phyloP scores from a whole-genome alignment of 2,888 invertebrate genomes.

The Cryptus viduatorius region DNA sequence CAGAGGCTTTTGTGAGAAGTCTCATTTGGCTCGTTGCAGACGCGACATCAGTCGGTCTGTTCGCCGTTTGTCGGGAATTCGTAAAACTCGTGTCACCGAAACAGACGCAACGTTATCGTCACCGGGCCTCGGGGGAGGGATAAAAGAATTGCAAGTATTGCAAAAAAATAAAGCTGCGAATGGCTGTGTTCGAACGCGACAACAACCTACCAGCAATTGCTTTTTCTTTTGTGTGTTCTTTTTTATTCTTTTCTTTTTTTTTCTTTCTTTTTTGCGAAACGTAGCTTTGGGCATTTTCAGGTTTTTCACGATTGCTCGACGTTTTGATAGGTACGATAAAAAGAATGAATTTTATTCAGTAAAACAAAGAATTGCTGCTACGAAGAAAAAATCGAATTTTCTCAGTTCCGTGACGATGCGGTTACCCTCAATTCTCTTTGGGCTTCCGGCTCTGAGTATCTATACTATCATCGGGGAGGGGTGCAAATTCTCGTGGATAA shows the following conservation, averaged over 20 bases:
- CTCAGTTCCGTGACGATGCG: not conserved
- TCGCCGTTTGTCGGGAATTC: constrained; percentile 19
- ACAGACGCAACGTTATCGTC: not conserved
- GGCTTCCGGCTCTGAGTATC: not conserved
- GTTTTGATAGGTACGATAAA: not conserved
- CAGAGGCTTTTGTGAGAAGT: not conserved
- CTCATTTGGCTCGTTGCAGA: constrained; percentile 8
- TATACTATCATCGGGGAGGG: not conserved
- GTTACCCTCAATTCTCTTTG: not conserved
- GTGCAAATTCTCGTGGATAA: constrained; percentile 32
- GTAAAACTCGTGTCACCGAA: constrained; percentile 22
- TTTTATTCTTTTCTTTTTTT: not conserved
- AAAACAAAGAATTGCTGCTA: constrained; percentile 8
- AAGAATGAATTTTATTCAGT: not conserved
- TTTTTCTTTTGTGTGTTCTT: not conserved
- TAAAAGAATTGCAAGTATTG: constrained; percentile 54
- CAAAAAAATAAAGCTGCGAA: constrained; percentile 32
- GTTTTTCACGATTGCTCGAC: constrained; percentile 25
- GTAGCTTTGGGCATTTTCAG: not conserved
- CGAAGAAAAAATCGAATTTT: not conserved
- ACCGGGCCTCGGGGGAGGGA: constrained; percentile 23
- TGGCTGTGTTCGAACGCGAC: constrained; percentile 37
- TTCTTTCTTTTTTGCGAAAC: not conserved
- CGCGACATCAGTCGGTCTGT: constrained; percentile 3
- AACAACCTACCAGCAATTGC: constrained; percentile 28